Evolutionary conservation across 2,888 invertebrate genomes (phyloP), one percentile per base, ranked within the genome.

Genomic region (Drosophila melanosoma): DNA sequence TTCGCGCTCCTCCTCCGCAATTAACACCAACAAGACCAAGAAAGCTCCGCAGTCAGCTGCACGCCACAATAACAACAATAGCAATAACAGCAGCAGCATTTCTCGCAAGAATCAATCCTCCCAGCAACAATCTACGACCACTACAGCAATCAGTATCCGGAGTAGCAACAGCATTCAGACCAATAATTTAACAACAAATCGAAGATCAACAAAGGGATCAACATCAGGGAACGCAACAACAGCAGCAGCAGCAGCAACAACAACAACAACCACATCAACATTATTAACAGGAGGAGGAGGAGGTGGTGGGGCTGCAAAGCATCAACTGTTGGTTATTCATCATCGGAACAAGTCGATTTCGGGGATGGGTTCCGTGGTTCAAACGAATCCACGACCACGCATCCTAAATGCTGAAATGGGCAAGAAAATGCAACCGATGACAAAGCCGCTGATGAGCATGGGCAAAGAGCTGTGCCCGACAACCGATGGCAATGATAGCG

Each of bases 351-450:
- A 71, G 17, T 62, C 63, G 42, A 56, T 29, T 36, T 35, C 71
- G 42, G 48, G 42, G 62, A 23, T 53, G 59, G 69, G 56, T 20
- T 35, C 57, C 45, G 63, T 57, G 69, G 53, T 38, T 58, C 70
- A 59, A 51, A 0, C 60, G 11, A 87, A 93, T 56, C 91, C 92
- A 20, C 90, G 92, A 1, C 93, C 93, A 5, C 89, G 93, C 17
- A 93, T 93, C 63, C 84, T 93, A 8, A 93, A 93, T 66, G 83
- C 92, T 5, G 90, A 93, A 35, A 90, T 93, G 57, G 92, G 91
- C 36, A 92, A 90, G 42, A 91, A 91, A 69, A 90, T 91, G 4
- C 86, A 89, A 45, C 87, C 91, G 0, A 90, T 92, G 23, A 89
- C 90, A 36, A 91, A 91, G 53, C 92, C 92, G 15, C 75, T 92